Evolutionary conservation across 2,888 invertebrate genomes (phyloP).

Genomic region (Drosophila putrida): DNA sequence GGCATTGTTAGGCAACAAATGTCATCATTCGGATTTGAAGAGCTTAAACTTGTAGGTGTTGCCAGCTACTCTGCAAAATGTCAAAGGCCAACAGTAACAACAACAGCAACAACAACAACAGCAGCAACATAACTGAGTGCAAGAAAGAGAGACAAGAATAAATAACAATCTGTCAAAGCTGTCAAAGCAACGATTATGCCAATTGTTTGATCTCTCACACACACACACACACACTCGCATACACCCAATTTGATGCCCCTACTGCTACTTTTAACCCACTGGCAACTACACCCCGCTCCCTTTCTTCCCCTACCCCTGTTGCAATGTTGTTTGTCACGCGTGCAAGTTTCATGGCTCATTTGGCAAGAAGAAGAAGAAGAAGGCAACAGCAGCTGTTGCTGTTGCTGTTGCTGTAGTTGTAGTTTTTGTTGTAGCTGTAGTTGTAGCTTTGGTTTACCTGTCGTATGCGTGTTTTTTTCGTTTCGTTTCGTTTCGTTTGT

Average conservation of each 20-base stretch:
- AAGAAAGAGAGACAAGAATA: conserved; percentile 28
- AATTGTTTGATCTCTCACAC: conserved; percentile 54
- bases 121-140: neutral
- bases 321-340: conserved; percentile 24
- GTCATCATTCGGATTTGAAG: conserved; percentile 2
- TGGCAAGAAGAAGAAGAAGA: conserved; percentile 30
- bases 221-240: conserved; percentile 1
- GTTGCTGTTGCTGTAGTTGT: neutral
- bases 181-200: conserved; percentile 64
- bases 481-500: neutral
- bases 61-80: conserved; percentile 5
- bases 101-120: neutral
- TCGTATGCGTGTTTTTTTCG: conserved; percentile 52
- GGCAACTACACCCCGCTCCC: too few species aligned
- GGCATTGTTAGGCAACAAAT: conserved; percentile 29
- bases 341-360: conserved; percentile 54
- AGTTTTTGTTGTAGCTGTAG: neutral
- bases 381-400: conserved; percentile 7
- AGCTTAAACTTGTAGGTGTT: conserved; percentile 11
- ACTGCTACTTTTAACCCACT: neutral
- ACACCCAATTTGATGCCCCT: neutral
- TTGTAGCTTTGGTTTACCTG: conserved; percentile 29
- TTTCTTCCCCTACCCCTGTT: neutral
- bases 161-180: conserved; percentile 71
- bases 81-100: conserved; percentile 23